phyloP scores from a whole-genome alignment of 2,888 invertebrate genomes.

The Tachystola acroxantha region DNA sequence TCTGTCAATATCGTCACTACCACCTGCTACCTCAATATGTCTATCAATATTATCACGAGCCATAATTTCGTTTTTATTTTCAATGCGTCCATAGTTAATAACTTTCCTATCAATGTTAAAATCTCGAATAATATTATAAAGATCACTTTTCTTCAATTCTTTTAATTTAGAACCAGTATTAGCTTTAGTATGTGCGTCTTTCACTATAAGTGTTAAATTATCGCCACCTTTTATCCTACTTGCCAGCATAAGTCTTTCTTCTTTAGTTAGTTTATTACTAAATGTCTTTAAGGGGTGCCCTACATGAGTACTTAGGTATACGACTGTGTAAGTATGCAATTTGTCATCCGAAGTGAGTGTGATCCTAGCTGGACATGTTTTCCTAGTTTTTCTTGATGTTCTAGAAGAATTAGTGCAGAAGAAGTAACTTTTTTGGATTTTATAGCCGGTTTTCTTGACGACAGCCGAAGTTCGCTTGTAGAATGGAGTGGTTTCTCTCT shows the following conservation, averaged over 20 bases:
- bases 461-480: background rate
- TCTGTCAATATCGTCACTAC: no score
- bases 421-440: slow-evolving; percentile 1
- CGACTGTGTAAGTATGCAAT: background rate
- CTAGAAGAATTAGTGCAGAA: slow-evolving; percentile 3
- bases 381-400: slow-evolving; percentile 2
- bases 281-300: background rate
- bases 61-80: background rate
- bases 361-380: slow-evolving; percentile 8
- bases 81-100: slow-evolving; percentile 1
- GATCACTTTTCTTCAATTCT: slow-evolving; percentile 1
- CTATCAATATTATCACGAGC: no score
- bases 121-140: slow-evolving; percentile 9
- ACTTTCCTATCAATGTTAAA: slow-evolving; percentile 8
- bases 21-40: background rate
- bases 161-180: background rate
- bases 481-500: background rate
- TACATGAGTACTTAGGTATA: slow-evolving; percentile 2
- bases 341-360: background rate
- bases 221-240: background rate
- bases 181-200: background rate
- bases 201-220: background rate
- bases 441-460: background rate
- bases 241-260: background rate
- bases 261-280: background rate